Conservation (phyloP, 2,888 invertebrate species). For the Drosophila quinaria region DNA sequence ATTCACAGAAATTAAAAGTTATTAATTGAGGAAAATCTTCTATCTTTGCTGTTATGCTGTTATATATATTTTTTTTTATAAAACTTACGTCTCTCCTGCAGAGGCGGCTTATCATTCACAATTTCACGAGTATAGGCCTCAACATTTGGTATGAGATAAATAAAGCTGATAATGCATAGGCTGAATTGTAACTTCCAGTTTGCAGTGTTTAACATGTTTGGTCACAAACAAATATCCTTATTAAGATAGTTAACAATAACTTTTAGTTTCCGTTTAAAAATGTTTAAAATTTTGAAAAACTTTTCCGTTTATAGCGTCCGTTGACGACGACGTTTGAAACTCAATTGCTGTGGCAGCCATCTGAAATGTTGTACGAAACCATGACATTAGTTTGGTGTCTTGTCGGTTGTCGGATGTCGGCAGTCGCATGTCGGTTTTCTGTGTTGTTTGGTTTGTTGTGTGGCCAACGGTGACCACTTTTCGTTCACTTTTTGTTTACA, state of each 20-base stretch:
- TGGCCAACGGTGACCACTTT: no score
- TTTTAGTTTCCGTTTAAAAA: conserved; percentile 10
- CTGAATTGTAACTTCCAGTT: conserved; percentile 55
- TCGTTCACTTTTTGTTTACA: conserved; percentile 57
- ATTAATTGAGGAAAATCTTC: neutral
- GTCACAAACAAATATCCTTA: conserved; percentile 40
- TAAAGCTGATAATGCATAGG: conserved; percentile 26
- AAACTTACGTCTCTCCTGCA: conserved; percentile 86
- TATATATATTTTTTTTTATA: neutral
- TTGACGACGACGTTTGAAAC: conserved; percentile 53
- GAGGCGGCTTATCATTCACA: conserved; percentile 84
- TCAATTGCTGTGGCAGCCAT: conserved; percentile 59
- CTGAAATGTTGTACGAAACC: conserved; percentile 65
- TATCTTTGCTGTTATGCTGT: neutral
- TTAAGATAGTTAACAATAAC: conserved; percentile 14
- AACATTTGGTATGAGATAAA: conserved; percentile 39
- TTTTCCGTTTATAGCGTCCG: conserved; percentile 59
- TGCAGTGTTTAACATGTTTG: conserved; percentile 50
- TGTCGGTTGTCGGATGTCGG: conserved; percentile 10
- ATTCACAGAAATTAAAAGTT: no score
- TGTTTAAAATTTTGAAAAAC: neutral
- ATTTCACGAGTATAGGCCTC: conserved; percentile 81
- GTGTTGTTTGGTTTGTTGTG: conserved; percentile 17
- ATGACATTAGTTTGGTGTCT: conserved; percentile 43
- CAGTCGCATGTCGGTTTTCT: conserved; percentile 12